Evolutionary conservation across 1,140 invertebrate genomes (phyloP).

Genomic region (Plectrocnemia conspersa): DNA sequence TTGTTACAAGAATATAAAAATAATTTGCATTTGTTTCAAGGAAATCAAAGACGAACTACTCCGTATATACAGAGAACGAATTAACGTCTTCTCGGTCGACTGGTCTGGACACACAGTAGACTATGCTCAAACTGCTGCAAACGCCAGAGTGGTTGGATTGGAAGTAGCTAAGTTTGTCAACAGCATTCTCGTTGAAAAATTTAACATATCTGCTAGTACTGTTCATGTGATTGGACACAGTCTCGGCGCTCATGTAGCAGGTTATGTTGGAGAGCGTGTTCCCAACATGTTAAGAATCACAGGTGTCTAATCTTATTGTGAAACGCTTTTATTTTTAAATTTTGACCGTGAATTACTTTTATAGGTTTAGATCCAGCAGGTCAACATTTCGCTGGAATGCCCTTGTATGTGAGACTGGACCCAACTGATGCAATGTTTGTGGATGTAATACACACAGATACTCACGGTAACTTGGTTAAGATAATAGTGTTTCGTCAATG

Average conservation of each 20-base stretch:
- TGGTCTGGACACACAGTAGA: constrained; percentile 26
- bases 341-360: constrained; percentile 7
- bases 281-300: constrained; percentile 16
- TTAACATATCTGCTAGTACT: background rate
- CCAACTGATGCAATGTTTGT: constrained; percentile 51
- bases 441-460: constrained; percentile 56
- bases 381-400: constrained; percentile 37
- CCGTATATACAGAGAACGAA: constrained; percentile 16
- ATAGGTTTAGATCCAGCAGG: constrained; percentile 48
- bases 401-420: constrained; percentile 44
- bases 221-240: constrained; percentile 25
- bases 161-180: constrained; percentile 24
- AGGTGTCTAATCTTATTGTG: constrained; percentile 11
- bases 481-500: background rate
- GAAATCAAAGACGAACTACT: constrained; percentile 27
- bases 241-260: constrained; percentile 20
- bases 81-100: constrained; percentile 21
- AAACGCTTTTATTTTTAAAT: background rate
- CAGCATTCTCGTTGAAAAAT: background rate
- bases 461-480: constrained; percentile 5
- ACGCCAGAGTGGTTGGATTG: constrained; percentile 21
- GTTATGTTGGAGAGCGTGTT: constrained; percentile 22
- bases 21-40: constrained; percentile 3
- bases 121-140: constrained; percentile 22
- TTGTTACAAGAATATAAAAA: background rate